Evolutionary conservation across 2,797 vertebrate species (phyloP).

Genomic region (Peromyscus aztecus): DNA sequence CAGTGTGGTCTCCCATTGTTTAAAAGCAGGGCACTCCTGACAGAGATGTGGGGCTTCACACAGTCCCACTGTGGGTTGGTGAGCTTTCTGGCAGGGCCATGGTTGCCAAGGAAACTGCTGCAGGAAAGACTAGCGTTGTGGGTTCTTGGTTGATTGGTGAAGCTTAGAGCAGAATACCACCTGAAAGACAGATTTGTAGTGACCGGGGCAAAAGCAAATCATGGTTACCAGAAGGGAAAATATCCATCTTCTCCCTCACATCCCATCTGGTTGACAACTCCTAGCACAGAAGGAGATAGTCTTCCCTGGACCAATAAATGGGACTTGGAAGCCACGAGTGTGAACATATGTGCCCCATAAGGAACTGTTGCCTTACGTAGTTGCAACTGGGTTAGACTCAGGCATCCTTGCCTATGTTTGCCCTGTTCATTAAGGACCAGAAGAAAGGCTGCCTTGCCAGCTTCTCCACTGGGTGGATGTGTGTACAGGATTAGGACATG

Average conservation of each 20-base stretch:
- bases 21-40: conserved; percentile 67
- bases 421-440: neutral
- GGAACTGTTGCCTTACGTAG: neutral
- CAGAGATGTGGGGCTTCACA: conserved; percentile 74
- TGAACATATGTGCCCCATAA: fast-evolving
- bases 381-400: neutral
- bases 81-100: conserved; percentile 73
- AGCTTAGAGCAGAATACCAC: conserved; percentile 1
- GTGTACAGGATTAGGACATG: neutral
- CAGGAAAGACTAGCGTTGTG: conserved; percentile 74
- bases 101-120: conserved; percentile 87
- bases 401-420: neutral
- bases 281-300: neutral
- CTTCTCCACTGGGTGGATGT: neutral
- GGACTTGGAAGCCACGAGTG: neutral
- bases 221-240: neutral
- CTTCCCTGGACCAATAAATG: neutral
- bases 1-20: neutral
- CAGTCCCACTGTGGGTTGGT: conserved; percentile 52
- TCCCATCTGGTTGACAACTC: neutral
- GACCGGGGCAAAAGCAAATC: neutral
- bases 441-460: neutral
- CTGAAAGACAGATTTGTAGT: neutral
- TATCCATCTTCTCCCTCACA: neutral
- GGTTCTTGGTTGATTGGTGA: conserved; percentile 73